Conservation (phyloP, 2,797 vertebrate species). For the Lepilemur septentrionalis region DNA sequence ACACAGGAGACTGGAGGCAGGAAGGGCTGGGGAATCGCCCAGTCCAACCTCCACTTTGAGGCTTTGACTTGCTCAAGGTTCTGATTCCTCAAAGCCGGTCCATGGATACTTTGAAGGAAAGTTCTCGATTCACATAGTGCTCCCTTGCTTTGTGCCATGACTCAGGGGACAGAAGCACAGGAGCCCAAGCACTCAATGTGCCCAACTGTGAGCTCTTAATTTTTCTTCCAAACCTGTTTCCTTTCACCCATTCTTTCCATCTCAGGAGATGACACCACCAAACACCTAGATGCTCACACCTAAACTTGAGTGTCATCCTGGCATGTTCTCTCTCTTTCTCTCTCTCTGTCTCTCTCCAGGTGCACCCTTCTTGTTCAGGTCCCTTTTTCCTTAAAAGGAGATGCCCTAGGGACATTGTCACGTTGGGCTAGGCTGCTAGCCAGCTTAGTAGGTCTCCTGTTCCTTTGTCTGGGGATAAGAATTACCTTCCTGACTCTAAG, state of each 20-base stretch:
- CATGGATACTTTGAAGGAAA: background rate
- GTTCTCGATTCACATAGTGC: background rate
- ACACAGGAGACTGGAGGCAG: background rate
- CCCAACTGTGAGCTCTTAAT: background rate
- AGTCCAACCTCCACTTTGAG: no score
- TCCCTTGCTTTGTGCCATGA: background rate
- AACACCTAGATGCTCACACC: background rate
- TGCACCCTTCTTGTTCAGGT: background rate
- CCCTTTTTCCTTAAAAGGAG: background rate
- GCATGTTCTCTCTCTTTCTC: background rate
- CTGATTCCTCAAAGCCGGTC: background rate
- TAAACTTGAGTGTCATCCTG: background rate
- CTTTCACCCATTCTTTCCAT: background rate
- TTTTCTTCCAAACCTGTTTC: background rate
- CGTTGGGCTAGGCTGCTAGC: background rate
- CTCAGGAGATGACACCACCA: background rate
- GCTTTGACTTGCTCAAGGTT: background rate
- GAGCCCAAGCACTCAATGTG: background rate
- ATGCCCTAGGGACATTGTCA: background rate
- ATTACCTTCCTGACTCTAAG: background rate
- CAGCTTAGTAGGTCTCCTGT: background rate
- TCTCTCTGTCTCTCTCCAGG: background rate
- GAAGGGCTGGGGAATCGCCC: background rate
- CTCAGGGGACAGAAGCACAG: background rate
- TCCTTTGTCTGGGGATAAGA: background rate